Evolutionary conservation across 2,113 vertebrate genomes (phyloP).

Genomic region (Atlantisia rogersi): DNA sequence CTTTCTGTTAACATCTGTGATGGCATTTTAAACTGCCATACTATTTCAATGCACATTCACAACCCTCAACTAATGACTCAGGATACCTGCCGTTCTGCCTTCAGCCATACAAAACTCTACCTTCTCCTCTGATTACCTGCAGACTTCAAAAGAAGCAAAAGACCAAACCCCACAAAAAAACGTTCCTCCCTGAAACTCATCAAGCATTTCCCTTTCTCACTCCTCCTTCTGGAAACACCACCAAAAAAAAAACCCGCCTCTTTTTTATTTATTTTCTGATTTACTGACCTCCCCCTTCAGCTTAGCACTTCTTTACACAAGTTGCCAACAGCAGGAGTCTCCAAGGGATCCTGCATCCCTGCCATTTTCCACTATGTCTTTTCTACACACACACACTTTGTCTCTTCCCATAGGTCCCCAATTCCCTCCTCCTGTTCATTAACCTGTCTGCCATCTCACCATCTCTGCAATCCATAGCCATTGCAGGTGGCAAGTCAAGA

Average conservation of each 20-base stretch:
- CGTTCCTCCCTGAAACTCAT: not conserved
- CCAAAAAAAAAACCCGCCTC: not conserved
- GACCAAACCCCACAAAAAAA: not conserved
- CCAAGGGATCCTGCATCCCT: not conserved
- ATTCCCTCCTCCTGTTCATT: not conserved
- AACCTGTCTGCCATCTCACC: not conserved
- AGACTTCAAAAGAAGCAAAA: not conserved
- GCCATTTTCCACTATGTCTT: not conserved
- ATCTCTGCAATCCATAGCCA: not conserved
- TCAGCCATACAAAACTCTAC: not conserved
- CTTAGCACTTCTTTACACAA: not conserved
- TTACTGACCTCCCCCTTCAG: not conserved
- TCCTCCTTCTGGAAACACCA: not conserved
- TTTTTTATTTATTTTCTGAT: not conserved
- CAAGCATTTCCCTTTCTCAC: not conserved
- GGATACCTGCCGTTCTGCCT: not conserved
- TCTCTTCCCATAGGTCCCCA: not conserved
- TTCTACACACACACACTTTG: not conserved
- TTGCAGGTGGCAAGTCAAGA: not conserved
- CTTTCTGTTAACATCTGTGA: not conserved
- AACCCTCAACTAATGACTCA: rapidly evolving
- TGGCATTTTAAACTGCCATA: not conserved
- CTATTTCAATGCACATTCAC: not conserved
- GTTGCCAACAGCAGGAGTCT: not conserved
- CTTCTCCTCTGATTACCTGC: not conserved